These are phyloP conservation scores for Malachius bipustulatus DNA, from an alignment of 2,888 invertebrate genomes.

Conservation along the genomic window DNA sequence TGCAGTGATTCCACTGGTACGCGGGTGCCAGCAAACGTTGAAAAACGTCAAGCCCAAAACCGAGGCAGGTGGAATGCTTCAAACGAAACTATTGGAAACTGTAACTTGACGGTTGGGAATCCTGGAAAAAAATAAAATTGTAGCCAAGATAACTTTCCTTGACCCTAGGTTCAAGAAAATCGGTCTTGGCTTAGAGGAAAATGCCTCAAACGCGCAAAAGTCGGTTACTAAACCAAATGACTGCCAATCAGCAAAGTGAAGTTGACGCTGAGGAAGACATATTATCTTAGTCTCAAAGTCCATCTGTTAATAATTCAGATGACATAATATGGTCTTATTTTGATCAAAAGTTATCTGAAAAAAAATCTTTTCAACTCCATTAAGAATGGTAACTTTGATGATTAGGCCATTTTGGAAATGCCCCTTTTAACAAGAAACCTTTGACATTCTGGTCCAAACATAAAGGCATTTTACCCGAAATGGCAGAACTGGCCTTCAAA, in stretches of 20 bases:
- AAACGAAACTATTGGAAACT: conserved; percentile 4
- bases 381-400: background rate
- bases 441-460: background rate
- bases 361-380: background rate
- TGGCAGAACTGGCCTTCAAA: conserved; percentile 9
- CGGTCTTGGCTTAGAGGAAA: conserved; percentile 10
- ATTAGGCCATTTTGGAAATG: conserved; percentile 5
- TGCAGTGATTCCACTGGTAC: no score
- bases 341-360: background rate
- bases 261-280: background rate
- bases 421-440: conserved; percentile 6
- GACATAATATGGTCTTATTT: background rate
- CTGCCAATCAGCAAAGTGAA: background rate
- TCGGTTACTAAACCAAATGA: conserved; percentile 6
- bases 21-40: no score
- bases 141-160: conserved; percentile 14
- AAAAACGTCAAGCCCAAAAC: no score
- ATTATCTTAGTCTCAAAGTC: background rate
- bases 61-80: no score
- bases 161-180: conserved; percentile 13
- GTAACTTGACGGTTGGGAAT: conserved; percentile 9
- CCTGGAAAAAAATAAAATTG: conserved; percentile 10
- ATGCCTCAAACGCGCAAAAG: conserved; percentile 11
- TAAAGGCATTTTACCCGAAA: conserved; percentile 11
- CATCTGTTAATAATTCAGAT: conserved; percentile 2